Evolutionary conservation across 1,140 invertebrate genomes (phyloP).

Genomic region (Drosophila setifemur): DNA sequence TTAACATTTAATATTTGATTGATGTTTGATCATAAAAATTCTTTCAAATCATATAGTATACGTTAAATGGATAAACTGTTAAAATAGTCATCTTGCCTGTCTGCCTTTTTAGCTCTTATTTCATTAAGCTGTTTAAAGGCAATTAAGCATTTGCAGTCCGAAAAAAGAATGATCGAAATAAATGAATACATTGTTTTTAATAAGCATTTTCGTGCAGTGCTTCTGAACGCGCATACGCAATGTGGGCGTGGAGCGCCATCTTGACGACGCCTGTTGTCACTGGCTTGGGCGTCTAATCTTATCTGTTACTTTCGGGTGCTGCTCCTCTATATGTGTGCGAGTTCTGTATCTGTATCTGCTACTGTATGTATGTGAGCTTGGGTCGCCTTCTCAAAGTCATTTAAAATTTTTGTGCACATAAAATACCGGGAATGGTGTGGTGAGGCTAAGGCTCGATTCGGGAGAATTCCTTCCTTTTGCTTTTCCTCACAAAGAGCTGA

Average conservation of each 20-base stretch:
- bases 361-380: constrained; percentile 26
- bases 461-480: constrained; percentile 16
- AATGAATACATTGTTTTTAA: too few species aligned
- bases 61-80: too few species aligned
- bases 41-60: too few species aligned
- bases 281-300: constrained; percentile 72
- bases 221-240: constrained; percentile 67
- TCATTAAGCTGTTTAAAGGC: too few species aligned
- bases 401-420: constrained; percentile 79
- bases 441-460: neutral
- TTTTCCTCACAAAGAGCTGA: constrained; percentile 28
- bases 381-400: constrained; percentile 76
- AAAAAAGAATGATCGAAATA: too few species aligned
- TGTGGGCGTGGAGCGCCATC: constrained; percentile 67
- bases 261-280: constrained; percentile 77
- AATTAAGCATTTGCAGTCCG: too few species aligned
- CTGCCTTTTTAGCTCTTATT: too few species aligned
- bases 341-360: constrained; percentile 26
- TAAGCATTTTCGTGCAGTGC: neutral
- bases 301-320: constrained; percentile 66
- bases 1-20: too few species aligned
- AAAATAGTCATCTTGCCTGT: too few species aligned
- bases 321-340: constrained; percentile 24
- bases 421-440: constrained; percentile 32
- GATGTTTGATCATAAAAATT: too few species aligned